Evolutionary conservation across 2,888 invertebrate species (phyloP), one percentile per base, ranked within the genome.

Genomic region (Lomographa bimaculata): DNA sequence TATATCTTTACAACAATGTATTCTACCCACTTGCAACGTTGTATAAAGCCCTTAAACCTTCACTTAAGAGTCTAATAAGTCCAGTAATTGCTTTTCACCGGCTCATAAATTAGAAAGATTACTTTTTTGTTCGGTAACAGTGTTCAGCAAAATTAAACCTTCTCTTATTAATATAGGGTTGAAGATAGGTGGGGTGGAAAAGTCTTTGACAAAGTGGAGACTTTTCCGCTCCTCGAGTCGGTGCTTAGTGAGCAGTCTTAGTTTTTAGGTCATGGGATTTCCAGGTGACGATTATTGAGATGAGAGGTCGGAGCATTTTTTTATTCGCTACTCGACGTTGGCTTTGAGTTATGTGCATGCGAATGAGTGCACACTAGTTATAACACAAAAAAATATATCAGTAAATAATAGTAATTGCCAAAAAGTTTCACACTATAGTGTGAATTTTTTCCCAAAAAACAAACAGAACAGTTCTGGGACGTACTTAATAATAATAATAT

Each of bases 71-170:
- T 30, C 33, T 50, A 46, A 48, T 53, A 48, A 30, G 36, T 27
- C 34, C 41, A 6, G 50, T 44, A 54, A 49, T 50, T 54, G 46
- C 48, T 50, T 50, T 30, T 44, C 48, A 46, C 35, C 41, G 40
- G 43, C 44, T 43, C 48, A 46, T 52, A 48, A 52, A 41, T 48
- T 46, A 41, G 38, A 35, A 41, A 36, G 33, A 43, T 42, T 45
- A 43, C 38, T 21, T 47, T 47, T 45, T 40, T 30, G 34, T 36
- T 37, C 30, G 21, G 17, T 6, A 19, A 25, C 32, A 32, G 10
- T 23, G 24, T 29, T 33, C 16, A 1, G 1, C 16, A 2, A 38
- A 1, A 21, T 25, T 29, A 4, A 28, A 9, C 37, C 26, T 37
- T 42, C 5, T 18, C 1, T 5, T 1, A 2, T 25, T 7, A 9